Evolutionary conservation across 2,797 vertebrate species (phyloP).

Genomic region (Sparus aurata): DNA sequence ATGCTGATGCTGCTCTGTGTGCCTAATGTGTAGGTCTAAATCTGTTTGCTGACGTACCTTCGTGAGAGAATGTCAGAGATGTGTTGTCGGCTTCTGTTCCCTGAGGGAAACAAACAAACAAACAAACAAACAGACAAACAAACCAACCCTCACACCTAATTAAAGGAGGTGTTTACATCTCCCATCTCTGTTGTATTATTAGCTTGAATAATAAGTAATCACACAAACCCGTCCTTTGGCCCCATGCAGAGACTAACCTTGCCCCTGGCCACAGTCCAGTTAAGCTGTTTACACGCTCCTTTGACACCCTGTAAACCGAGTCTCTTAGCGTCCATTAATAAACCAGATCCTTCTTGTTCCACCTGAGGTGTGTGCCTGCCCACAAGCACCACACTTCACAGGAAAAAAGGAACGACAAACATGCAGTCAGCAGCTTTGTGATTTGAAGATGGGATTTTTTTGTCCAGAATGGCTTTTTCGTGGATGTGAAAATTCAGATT

Average conservation of each 20-base stretch:
- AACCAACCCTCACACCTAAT: background rate
- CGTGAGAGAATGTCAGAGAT: background rate
- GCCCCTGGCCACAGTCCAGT: conserved; percentile 41
- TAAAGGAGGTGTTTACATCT: conserved; percentile 7
- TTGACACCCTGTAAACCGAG: conserved; percentile 40
- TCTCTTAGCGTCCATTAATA: conserved; percentile 64
- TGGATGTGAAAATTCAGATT: no score
- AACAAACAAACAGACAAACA: conserved; percentile 3
- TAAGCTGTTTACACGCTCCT: conserved; percentile 63
- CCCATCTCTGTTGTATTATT: background rate
- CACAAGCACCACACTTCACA: conserved; percentile 2
- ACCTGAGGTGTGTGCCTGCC: conserved; percentile 38
- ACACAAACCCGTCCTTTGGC: conserved; percentile 27
- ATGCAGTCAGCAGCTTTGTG: background rate
- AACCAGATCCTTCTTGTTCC: conserved; percentile 52
- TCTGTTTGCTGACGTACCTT: background rate
- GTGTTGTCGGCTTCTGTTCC: no score
- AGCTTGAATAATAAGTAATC: conserved; percentile 17
- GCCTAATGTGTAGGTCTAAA: background rate
- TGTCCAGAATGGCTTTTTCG: background rate
- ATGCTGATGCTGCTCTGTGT: background rate
- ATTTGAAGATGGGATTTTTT: background rate
- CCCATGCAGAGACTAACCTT: conserved; percentile 43
- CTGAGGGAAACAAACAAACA: no score
- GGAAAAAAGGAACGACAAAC: background rate